Evolutionary conservation across 2,797 vertebrate species (phyloP).

Genomic region (Hippocampus kuda): DNA sequence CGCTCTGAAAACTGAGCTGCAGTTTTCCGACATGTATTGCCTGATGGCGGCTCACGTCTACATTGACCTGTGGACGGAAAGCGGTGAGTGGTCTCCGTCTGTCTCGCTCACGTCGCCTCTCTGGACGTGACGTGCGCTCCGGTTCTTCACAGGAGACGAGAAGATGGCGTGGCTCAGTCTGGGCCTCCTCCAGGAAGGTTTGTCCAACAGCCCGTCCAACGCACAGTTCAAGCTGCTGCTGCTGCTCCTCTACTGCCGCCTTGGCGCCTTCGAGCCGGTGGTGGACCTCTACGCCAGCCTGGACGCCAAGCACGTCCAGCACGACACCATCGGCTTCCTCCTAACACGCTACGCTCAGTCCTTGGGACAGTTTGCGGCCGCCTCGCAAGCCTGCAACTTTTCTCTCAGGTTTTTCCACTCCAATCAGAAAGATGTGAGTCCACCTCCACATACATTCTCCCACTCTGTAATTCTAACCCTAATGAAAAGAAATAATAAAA

Average conservation of each 20-base stretch:
- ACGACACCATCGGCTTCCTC: slow-evolving; percentile 96
- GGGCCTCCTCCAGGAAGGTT: slow-evolving; percentile 81
- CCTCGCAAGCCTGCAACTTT: slow-evolving; percentile 95
- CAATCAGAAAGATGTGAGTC: slow-evolving; percentile 99
- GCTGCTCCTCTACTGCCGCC: slow-evolving; percentile 86
- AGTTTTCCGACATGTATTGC: slow-evolving; percentile 95
- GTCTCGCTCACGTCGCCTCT: rapidly evolving
- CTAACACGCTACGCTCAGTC: slow-evolving; percentile 87
- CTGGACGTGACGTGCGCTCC: background rate
- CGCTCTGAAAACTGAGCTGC: slow-evolving; percentile 92
- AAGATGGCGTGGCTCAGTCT: slow-evolving; percentile 78
- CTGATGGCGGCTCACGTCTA: slow-evolving; percentile 91
- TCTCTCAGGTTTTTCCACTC: slow-evolving; percentile 99
- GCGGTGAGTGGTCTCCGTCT: slow-evolving; percentile 61
- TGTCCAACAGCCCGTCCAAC: slow-evolving; percentile 82
- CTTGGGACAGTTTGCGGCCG: slow-evolving; percentile 88
- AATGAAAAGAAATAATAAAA: too few species aligned
- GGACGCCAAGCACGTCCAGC: slow-evolving; percentile 95
- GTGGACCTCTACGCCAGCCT: slow-evolving; percentile 94
- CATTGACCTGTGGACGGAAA: slow-evolving; percentile 84
- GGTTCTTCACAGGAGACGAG: slow-evolving; percentile 73
- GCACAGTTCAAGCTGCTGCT: slow-evolving; percentile 97
- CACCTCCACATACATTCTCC: background rate
- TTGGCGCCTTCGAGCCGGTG: slow-evolving; percentile 91
- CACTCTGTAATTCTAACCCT: too few species aligned